phyloP scores from a whole-genome alignment of 2,113 vertebrate species.

The Polypterus senegalus region DNA sequence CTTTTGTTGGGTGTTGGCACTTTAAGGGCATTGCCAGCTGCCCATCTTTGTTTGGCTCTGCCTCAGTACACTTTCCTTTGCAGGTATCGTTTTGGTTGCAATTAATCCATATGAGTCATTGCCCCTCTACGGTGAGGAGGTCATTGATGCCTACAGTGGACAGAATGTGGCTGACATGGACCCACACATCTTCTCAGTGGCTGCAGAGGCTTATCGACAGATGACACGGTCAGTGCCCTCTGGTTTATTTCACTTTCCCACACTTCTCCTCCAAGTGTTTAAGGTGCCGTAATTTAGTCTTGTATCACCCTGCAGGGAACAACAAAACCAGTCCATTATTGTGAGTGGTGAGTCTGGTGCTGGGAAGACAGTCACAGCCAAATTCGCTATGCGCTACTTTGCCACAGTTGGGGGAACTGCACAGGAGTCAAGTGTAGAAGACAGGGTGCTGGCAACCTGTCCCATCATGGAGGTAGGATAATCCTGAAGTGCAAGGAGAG shows the following conservation, averaged over 20 bases:
- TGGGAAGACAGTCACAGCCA: slow-evolving; percentile 57
- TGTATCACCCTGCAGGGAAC: slow-evolving; percentile 34
- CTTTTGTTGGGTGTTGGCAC: too few relatives aligned
- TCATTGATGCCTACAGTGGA: slow-evolving; percentile 59
- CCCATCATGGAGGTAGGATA: slow-evolving; percentile 18
- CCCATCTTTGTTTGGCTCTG: too few relatives aligned
- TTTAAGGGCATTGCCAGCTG: too few relatives aligned
- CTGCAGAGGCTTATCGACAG: slow-evolving; percentile 55
- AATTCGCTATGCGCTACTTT: slow-evolving; percentile 60
- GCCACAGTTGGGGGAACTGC: slow-evolving; percentile 57
- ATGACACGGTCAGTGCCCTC: slow-evolving; percentile 48
- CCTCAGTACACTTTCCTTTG: not conserved
- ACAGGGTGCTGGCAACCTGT: slow-evolving; percentile 9
- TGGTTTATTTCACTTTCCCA: too few relatives aligned
- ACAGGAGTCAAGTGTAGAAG: slow-evolving; percentile 44
- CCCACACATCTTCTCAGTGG: slow-evolving; percentile 63
- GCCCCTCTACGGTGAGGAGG: slow-evolving; percentile 59
- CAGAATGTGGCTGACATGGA: slow-evolving; percentile 60
- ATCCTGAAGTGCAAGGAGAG: not conserved
- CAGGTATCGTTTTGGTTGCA: slow-evolving; percentile 60
- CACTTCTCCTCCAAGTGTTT: not conserved
- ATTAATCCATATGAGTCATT: slow-evolving; percentile 59
- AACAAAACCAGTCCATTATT: slow-evolving; percentile 60
- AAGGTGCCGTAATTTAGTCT: not conserved
- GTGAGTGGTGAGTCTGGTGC: slow-evolving; percentile 65